Evolutionary conservation across 2,113 vertebrate genomes (phyloP).

Genomic region (Phaethon lepturus): DNA sequence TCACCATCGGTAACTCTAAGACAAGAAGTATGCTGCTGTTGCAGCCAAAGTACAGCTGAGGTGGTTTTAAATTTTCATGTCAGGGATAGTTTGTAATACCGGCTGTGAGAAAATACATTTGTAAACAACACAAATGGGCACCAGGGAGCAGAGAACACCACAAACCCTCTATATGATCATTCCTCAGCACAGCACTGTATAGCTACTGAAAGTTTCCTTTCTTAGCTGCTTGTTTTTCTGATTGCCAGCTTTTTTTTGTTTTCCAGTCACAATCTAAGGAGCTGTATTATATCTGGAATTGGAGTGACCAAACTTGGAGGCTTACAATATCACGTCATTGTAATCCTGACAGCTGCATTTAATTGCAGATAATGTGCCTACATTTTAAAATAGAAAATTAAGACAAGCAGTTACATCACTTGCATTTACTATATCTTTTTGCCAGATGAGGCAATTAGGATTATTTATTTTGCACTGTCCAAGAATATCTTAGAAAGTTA

Average conservation of each 20-base stretch:
- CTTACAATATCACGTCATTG: neutral
- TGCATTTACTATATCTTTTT: conserved; percentile 12
- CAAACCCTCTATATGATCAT: accelerated
- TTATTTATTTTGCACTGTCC: conserved; percentile 5
- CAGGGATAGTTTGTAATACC: neutral
- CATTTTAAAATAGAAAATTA: conserved; percentile 12
- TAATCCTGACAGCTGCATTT: conserved; percentile 7
- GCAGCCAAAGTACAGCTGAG: neutral
- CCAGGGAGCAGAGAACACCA: neutral
- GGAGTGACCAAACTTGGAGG: neutral
- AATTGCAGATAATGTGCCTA: conserved; percentile 14
- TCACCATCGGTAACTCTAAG: neutral
- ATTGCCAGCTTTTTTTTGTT: neutral
- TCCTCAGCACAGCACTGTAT: neutral
- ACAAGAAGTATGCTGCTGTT: neutral
- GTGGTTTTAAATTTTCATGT: neutral
- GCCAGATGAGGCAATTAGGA: conserved; percentile 17
- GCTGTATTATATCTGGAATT: neutral
- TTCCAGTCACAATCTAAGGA: neutral
- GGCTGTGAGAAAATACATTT: neutral
- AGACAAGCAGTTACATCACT: neutral
- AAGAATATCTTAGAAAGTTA: conserved; percentile 33
- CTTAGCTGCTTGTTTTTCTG: neutral
- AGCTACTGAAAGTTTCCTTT: neutral
- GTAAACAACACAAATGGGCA: neutral